These are phyloP conservation scores for Melanchra persicariae DNA, from an alignment of 2,888 invertebrate species.

Conservation along the genomic window DNA sequence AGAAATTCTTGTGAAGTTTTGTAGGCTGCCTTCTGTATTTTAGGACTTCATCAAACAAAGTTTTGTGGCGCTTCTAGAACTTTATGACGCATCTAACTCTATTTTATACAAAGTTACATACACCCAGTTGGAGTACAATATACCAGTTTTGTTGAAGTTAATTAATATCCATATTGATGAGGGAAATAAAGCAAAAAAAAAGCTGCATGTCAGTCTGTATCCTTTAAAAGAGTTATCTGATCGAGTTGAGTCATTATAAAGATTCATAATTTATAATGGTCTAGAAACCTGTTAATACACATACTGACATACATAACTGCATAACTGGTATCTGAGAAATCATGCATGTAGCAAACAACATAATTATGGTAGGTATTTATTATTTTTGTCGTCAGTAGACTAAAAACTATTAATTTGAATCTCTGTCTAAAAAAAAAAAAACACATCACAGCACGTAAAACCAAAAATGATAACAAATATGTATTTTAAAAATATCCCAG, in stretches of 20 bases:
- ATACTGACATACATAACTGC: conserved; percentile 1
- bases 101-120: conserved; percentile 1
- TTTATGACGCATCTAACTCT: background rate
- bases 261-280: conserved; percentile 38
- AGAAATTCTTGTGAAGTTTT: conserved; percentile 63
- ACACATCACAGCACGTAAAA: too few species aligned
- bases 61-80: conserved; percentile 26
- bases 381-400: too few species aligned
- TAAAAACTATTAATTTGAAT: too few species aligned
- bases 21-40: conserved; percentile 53
- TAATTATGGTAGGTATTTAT: too few species aligned
- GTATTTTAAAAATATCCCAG: too few species aligned
- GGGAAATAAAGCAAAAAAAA: conserved; percentile 46
- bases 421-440: too few species aligned
- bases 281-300: conserved; percentile 36
- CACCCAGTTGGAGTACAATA: conserved; percentile 29
- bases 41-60: conserved; percentile 23
- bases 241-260: conserved; percentile 28
- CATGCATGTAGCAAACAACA: too few species aligned
- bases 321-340: background rate
- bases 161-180: conserved; percentile 47
- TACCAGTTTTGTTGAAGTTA: conserved; percentile 27
- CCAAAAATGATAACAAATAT: too few species aligned
- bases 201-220: conserved; percentile 45
- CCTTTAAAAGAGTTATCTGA: conserved; percentile 51